These are phyloP conservation scores for Eulemur rufifrons DNA, from an alignment of 2,113 vertebrate genomes.

Conservation along the genomic window DNA sequence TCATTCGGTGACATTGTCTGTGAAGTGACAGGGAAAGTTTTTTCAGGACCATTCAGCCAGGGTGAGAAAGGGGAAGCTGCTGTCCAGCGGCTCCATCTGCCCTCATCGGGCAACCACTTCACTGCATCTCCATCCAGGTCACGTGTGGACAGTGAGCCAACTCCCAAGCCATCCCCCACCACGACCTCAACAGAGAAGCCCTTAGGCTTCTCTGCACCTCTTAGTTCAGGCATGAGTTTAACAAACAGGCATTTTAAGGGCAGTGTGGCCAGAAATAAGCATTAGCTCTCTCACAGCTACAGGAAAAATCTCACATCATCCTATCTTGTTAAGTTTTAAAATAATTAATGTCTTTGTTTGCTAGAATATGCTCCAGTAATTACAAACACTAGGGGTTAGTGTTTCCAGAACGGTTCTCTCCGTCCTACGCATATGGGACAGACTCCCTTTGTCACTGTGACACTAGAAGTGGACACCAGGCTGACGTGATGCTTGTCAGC, in stretches of 20 bases:
- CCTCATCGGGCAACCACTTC: background rate
- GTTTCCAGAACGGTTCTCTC: background rate
- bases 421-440: background rate
- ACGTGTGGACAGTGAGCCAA: background rate
- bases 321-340: background rate
- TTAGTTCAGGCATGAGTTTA: background rate
- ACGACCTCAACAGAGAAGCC: background rate
- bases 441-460: background rate
- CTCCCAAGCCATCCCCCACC: too few relatives aligned
- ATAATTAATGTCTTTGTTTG: background rate
- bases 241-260: background rate
- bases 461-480: background rate
- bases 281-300: background rate
- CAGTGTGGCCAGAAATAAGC: background rate
- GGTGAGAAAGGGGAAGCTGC: too few relatives aligned
- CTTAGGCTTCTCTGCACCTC: background rate
- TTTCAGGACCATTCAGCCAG: background rate
- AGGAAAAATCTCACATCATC: background rate
- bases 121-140: background rate
- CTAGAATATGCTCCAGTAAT: background rate
- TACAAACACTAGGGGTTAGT: background rate
- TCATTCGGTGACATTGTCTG: background rate
- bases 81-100: background rate
- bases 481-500: background rate
- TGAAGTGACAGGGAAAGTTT: background rate